Evolutionary conservation across 1,140 invertebrate genomes (phyloP), one percentile per base, ranked within the genome.

Genomic region (Drosophila yakuba): DNA sequence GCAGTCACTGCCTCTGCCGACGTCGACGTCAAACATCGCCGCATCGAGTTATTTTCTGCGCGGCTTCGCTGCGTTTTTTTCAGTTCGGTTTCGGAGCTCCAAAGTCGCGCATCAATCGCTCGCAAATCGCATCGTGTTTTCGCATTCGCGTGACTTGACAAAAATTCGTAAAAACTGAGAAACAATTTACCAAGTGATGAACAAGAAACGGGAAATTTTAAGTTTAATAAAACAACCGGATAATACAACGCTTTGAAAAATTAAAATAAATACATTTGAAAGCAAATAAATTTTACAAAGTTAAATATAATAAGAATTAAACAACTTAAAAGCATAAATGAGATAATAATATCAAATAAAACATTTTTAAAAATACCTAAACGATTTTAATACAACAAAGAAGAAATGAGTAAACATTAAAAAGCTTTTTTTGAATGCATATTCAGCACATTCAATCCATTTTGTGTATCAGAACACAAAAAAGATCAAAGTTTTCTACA

Each of bases 81-180:
- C 84, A 88, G 62, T 88, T 88, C 48, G 74, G 51, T 86, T 81
- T 78, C 63, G 59, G 82, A 86, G 82, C 83, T 86, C 75, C 48
- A 60, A 41, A 50, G 67, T 45, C 74, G 74, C 74, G 66, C 75
- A 72, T 72, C 74, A 58, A 60, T 51, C 48, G 64, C 47, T 54
- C 32, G 41, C 41, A 56, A 77, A 66, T 48, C 59, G 83, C 76
- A 83, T 78, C 79, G 82, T 67, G 57, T 60, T 60, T 62, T 63
- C 60, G 68, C 44, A 39, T 17, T 74, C 68, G 39, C 64, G 71
- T 45, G 61, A 55, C 66, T 59, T 66, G 15, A 43, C 39, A 48
- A 50, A 63, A 79, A 52, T 71, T 75, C 80, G 80, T 71, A 57
- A 68, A 57, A 74, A 69, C 20, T 66, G 14, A n/a, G 69, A 62